phyloP scores from a whole-genome alignment of 2,888 invertebrate genomes.

The Cloeon dipterum region DNA sequence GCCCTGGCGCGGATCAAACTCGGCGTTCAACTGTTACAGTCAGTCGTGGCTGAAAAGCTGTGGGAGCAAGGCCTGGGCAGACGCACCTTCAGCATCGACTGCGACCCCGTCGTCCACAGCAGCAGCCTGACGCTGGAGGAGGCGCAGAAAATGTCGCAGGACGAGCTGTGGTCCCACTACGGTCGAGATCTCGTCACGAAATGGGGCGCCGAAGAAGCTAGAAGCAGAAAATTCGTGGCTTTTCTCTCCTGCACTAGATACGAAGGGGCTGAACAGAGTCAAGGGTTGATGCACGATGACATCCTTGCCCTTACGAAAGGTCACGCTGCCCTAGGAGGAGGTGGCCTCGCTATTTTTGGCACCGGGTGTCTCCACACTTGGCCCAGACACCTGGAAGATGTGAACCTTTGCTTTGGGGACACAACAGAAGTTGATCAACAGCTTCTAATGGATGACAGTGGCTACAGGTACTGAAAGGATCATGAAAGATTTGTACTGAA shows the following conservation, averaged over 20 bases:
- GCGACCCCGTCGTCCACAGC: slow-evolving; percentile 12
- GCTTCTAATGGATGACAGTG: slow-evolving; percentile 73
- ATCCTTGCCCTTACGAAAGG: slow-evolving; percentile 38
- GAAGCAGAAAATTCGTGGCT: slow-evolving; percentile 63
- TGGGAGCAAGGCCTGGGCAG: not conserved
- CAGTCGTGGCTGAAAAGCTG: not conserved
- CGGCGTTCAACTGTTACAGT: not conserved
- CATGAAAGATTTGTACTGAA: slow-evolving; percentile 2
- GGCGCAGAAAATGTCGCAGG: slow-evolving; percentile 47
- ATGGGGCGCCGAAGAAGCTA: not conserved
- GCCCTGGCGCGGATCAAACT: not conserved
- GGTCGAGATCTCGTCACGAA: slow-evolving; percentile 59
- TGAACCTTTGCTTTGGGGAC: slow-evolving; percentile 36
- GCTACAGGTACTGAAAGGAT: slow-evolving; percentile 54
- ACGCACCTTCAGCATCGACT: not conserved
- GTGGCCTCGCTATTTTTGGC: slow-evolving; percentile 77
- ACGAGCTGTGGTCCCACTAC: slow-evolving; percentile 63
- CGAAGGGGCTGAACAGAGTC: slow-evolving; percentile 21
- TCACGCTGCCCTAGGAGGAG: slow-evolving; percentile 78
- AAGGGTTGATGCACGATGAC: not conserved
- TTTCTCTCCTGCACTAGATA: slow-evolving; percentile 62
- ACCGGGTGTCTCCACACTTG: slow-evolving; percentile 78
- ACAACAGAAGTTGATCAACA: slow-evolving; percentile 40
- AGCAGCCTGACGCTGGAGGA: slow-evolving; percentile 44
- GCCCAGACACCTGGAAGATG: slow-evolving; percentile 48